Percentiles rank a stretch among this genome's conserved stretches.
These are phyloP conservation scores for Podilymbus podiceps DNA, from an alignment of 2,113 vertebrate genomes.

Conservation along the genomic window DNA sequence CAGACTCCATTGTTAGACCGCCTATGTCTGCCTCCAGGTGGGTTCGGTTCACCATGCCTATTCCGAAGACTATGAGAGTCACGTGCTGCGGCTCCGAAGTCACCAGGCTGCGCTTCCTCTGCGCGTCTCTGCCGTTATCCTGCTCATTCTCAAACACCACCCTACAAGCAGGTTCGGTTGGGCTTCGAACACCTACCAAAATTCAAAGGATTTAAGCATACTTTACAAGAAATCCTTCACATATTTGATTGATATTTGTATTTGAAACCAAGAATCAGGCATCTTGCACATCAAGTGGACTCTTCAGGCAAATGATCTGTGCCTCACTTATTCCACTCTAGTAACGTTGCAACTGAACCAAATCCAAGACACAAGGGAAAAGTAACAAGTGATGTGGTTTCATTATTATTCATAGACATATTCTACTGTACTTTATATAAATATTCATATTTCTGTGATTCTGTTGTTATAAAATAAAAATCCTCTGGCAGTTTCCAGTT, in stretches of 20 bases:
- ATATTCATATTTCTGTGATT: not conserved
- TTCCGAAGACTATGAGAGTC: slow-evolving; percentile 94
- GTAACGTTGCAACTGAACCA: not conserved
- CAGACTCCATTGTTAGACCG: slow-evolving; percentile 95
- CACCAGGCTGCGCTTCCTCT: slow-evolving; percentile 88
- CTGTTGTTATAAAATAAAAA: not conserved
- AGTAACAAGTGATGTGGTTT: not conserved
- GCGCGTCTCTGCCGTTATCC: slow-evolving; percentile 77
- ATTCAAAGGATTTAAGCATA: not conserved
- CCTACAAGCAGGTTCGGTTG: slow-evolving; percentile 84
- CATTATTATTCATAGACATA: not conserved
- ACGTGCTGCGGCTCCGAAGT: slow-evolving; percentile 90
- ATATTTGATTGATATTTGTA: not conserved
- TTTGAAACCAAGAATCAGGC: not conserved
- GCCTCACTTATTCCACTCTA: not conserved
- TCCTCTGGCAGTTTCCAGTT: not conserved
- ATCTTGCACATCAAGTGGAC: not conserved
- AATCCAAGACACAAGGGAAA: not conserved
- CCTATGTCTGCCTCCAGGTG: slow-evolving; percentile 98
- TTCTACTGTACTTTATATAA: not conserved
- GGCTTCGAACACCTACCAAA: slow-evolving; percentile 78
- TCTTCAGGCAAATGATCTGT: not conserved
- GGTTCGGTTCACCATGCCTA: slow-evolving; percentile 97
- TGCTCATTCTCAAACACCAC: slow-evolving; percentile 94
- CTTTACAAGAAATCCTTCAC: not conserved